Evolutionary conservation across 2,113 vertebrate genomes (phyloP).

Genomic region (Sebastes fasciatus): DNA sequence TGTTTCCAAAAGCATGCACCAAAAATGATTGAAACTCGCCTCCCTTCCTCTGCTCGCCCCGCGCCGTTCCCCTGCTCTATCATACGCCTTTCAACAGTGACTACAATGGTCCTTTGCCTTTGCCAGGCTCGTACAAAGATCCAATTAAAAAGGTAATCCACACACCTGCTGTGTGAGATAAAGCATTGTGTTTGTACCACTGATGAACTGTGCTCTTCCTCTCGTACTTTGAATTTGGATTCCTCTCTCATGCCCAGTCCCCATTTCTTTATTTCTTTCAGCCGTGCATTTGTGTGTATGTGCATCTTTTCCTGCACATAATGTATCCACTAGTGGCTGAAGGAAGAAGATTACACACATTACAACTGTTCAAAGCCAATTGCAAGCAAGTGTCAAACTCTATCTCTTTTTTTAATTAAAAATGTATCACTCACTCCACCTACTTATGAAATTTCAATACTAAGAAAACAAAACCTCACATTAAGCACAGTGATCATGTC

Average conservation of each 20-base stretch:
- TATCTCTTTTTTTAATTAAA: slow-evolving; percentile 12
- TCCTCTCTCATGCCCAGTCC: not conserved
- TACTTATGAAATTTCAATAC: not conserved
- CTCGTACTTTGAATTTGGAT: slow-evolving; percentile 25
- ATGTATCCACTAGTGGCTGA: not conserved
- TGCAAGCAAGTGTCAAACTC: not conserved
- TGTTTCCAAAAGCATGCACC: slow-evolving; percentile 30
- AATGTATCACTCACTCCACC: slow-evolving; percentile 12
- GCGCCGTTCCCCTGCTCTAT: slow-evolving; percentile 24
- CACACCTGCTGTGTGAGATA: slow-evolving; percentile 61
- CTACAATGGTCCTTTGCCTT: slow-evolving; percentile 51
- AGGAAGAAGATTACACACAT: slow-evolving; percentile 8
- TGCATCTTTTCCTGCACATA: not conserved
- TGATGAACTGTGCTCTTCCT: slow-evolving; percentile 42
- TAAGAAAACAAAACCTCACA: not conserved
- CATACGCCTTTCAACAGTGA: slow-evolving; percentile 24
- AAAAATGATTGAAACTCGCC: slow-evolving; percentile 36
- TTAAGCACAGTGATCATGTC: not conserved
- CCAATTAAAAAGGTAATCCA: slow-evolving; percentile 69
- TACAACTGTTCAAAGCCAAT: not conserved
- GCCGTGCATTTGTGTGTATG: not conserved
- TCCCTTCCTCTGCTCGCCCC: slow-evolving; percentile 5
- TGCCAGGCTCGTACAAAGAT: slow-evolving; percentile 39
- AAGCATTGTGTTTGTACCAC: slow-evolving; percentile 33
- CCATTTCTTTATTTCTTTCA: slow-evolving; percentile 13